A percentile compares a stretch with the other conserved stretches of the same genome.
Evolutionary conservation across 2,113 vertebrate genomes (phyloP).

Genomic region (Otocyon megalotis): DNA sequence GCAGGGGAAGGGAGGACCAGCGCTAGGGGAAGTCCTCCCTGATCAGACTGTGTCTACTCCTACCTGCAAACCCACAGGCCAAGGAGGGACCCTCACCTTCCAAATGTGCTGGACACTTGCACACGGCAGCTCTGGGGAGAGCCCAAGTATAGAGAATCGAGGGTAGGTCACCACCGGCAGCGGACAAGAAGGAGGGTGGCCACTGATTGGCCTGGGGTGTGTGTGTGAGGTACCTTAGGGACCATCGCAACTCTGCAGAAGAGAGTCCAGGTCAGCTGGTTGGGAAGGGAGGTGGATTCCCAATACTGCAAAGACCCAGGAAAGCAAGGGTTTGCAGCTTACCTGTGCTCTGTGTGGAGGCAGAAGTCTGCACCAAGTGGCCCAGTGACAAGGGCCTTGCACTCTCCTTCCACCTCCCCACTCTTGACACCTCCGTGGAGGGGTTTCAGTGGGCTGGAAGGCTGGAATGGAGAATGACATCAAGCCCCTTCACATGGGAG

Average conservation of each 20-base stretch:
- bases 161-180: background rate
- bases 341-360: background rate
- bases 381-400: background rate
- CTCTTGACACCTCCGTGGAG: background rate
- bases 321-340: background rate
- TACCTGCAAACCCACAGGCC: background rate
- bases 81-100: background rate
- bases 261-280: background rate
- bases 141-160: background rate
- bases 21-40: background rate
- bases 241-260: background rate
- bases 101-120: accelerated
- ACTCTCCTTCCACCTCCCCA: background rate
- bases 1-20: background rate
- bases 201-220: background rate
- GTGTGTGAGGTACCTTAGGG: background rate
- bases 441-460: background rate
- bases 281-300: background rate
- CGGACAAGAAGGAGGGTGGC: background rate
- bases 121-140: background rate
- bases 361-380: background rate
- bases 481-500: background rate
- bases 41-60: background rate
- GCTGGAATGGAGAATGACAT: background rate
- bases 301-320: background rate